Evolutionary conservation across 2,888 invertebrate genomes (phyloP).

Genomic region (Heteropelma amictum): DNA sequence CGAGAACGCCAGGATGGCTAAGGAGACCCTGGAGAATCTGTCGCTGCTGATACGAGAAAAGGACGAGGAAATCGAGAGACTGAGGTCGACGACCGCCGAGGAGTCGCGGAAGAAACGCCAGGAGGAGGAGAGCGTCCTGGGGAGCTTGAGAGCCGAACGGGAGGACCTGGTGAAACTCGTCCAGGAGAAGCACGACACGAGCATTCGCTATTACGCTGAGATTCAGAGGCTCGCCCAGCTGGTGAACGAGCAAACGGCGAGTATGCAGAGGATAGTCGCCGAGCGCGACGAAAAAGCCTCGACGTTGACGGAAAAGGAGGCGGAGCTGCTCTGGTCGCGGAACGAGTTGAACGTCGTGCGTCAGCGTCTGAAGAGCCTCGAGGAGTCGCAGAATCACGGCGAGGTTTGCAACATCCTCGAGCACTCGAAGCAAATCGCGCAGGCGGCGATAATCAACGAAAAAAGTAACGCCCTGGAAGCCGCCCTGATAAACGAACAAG

Average conservation of each 20-base stretch:
- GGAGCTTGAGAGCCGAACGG: slow-evolving; percentile 80
- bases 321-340: slow-evolving; percentile 68
- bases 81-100: slow-evolving; percentile 56
- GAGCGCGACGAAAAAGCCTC: slow-evolving; percentile 75
- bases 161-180: slow-evolving; percentile 86
- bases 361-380: slow-evolving; percentile 72
- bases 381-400: slow-evolving; percentile 65
- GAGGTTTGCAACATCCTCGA: slow-evolving; percentile 79
- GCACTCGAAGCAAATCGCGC: slow-evolving; percentile 81
- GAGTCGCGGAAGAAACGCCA: slow-evolving; percentile 42
- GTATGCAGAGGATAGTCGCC: slow-evolving; percentile 76
- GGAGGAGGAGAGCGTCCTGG: slow-evolving; percentile 57
- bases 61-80: slow-evolving; percentile 75
- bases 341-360: slow-evolving; percentile 71
- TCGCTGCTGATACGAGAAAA: slow-evolving; percentile 74
- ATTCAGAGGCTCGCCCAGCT: slow-evolving; percentile 86
- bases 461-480: slow-evolving; percentile 85
- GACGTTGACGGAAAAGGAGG: slow-evolving; percentile 69
- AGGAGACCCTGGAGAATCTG: slow-evolving; percentile 73
- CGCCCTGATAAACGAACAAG: slow-evolving; percentile 84
- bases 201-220: slow-evolving; percentile 90
- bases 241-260: slow-evolving; percentile 68
- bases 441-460: slow-evolving; percentile 79
- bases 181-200: slow-evolving; percentile 91
- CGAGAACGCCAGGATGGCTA: slow-evolving; percentile 69